Base-by-base conservation (phyloP, 2,113 vertebrate species). In the Dasypus novemcinctus region DNA sequence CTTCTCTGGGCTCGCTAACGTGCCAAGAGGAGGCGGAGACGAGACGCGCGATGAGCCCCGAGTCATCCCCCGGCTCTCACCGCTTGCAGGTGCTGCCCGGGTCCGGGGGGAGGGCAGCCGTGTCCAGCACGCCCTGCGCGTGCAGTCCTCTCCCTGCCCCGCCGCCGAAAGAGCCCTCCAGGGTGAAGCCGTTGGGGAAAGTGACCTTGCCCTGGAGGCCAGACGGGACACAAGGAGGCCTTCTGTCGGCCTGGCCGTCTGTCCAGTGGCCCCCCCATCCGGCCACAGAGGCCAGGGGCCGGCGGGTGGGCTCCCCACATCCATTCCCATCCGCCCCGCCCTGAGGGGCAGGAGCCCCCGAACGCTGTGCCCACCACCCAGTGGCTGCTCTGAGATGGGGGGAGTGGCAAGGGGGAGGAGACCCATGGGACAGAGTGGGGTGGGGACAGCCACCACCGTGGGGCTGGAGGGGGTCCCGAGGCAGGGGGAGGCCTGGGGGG, bases 201-300 rank as follows among this genome's bases (percentile, higher is more conserved):
- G 98, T 98, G 41, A 99, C 38, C 93, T 98, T 99, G 41, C 98
- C 98, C 98, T 99, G 82, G 29, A 52, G 76, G 38, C 11, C 57
- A 0, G 23, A 33, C 80, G 9, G 7, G 52, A n/a, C 23, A 13
- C 52, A 86, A 41, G 41, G 36, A 63, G n/a, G 14, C 27, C 9
- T 8, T 33, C 49, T 91, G 66, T 72, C 86, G 4, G 23, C 27
- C 38, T 15, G 5, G 71, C 36, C 41, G 31, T 7, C 74, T 79
- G 91, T 5, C 74, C 78, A 69, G 54, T 14, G 20, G 27, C 12
- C 83, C 41, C 21, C 59, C 64, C 41, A 49, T 4, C 23, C 52
- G 31, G 61, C 83, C 57, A 74, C 1, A 69, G 15, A 7, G 36
- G 64, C 69, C 15, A 20, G 27, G 25, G 41, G n/a, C 27, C 4